Conservation (phyloP, 2,797 vertebrate species). For the Danio tinwini region DNA sequence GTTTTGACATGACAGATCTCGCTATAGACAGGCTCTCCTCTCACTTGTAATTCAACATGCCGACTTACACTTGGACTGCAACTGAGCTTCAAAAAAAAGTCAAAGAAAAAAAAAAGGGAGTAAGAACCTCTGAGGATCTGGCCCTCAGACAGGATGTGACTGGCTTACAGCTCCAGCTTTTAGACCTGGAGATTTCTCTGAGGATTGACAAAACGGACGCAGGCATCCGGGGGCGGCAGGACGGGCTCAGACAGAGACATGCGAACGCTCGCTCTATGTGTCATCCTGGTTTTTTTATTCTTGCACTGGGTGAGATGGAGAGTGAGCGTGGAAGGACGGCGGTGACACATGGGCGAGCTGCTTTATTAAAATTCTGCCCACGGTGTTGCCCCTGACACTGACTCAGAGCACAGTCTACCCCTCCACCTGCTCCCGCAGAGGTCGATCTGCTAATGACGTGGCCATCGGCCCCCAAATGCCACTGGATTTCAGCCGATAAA, state of each 20-base stretch:
- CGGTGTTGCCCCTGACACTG: constrained; percentile 57
- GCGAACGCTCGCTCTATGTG: constrained; percentile 46
- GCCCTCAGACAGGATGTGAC: constrained; percentile 49
- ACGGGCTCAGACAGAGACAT: constrained; percentile 49
- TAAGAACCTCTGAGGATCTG: constrained; percentile 43
- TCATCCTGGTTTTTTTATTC: constrained; percentile 24
- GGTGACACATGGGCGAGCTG: constrained; percentile 55
- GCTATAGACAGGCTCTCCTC: constrained; percentile 47
- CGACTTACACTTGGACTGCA: constrained; percentile 40
- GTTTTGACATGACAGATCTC: constrained; percentile 59
- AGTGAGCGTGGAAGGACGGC: constrained; percentile 22
- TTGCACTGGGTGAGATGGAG: constrained; percentile 47
- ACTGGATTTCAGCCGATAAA: constrained; percentile 50
- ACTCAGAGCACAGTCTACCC: constrained; percentile 57
- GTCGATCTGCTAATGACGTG: constrained; percentile 58
- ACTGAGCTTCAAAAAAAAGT: background rate
- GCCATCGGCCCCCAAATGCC: constrained; percentile 53
- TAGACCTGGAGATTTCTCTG: constrained; percentile 34
- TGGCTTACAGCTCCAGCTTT: constrained; percentile 36
- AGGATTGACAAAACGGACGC: constrained; percentile 49
- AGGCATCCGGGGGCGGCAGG: constrained; percentile 34
- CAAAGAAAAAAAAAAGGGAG: background rate
- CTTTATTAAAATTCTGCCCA: constrained; percentile 64
- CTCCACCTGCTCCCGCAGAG: constrained; percentile 57
- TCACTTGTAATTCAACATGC: constrained; percentile 54